Percentiles rank a stretch among this genome's conserved stretches.
Conservation (phyloP, 64 coral and sea anemone species). For the Catalaphyllia jardinei region DNA sequence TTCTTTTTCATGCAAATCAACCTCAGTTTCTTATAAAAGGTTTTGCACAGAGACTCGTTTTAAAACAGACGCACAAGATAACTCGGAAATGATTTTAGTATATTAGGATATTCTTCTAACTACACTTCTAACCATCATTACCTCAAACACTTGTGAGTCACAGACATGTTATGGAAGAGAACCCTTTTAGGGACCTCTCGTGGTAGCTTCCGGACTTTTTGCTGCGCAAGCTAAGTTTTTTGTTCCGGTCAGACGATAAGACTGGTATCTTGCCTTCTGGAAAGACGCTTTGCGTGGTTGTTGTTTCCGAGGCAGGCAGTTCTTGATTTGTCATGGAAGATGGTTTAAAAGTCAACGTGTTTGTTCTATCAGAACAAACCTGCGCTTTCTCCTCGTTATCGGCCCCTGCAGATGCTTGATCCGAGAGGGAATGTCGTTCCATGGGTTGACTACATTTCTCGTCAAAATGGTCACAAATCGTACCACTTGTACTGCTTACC, state of each 20-base stretch:
- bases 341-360: background rate
- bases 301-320: background rate
- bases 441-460: background rate
- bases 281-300: background rate
- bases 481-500: background rate
- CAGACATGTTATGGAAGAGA: background rate
- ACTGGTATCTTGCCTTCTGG: background rate
- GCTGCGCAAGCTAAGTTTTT: background rate
- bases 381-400: background rate
- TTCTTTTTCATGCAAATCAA: no score
- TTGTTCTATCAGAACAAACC: background rate
- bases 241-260: background rate
- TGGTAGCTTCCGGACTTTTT: conserved; percentile 23
- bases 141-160: conserved; percentile 34
- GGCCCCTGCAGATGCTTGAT: background rate
- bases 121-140: background rate
- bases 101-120: no score
- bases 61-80: no score
- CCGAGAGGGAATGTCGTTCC: background rate
- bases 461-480: background rate
- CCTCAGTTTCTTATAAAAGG: no score
- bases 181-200: conserved; percentile 33
- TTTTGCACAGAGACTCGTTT: no score
- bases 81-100: no score
- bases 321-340: background rate